Evolutionary conservation across 2,113 vertebrate genomes (phyloP).

Genomic region (Athene noctua): DNA sequence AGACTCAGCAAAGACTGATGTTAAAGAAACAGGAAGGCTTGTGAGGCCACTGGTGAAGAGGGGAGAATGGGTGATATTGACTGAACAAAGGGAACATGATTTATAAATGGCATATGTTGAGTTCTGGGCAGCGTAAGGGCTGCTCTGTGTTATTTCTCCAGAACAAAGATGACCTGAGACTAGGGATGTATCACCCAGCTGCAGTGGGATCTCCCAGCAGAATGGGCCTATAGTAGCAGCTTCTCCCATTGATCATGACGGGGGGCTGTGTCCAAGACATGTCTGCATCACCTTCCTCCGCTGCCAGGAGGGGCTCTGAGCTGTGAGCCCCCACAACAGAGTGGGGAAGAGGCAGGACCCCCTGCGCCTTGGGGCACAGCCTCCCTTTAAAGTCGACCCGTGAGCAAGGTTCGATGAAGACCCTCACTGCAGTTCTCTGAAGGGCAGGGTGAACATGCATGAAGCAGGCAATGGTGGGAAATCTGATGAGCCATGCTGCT

Average conservation of each 20-base stretch:
- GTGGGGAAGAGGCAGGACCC: not conserved
- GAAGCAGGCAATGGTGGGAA: not conserved
- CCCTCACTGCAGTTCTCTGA: not conserved
- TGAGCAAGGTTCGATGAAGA: not conserved
- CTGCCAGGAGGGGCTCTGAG: not conserved
- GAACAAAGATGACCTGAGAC: not conserved
- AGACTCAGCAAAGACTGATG: not conserved
- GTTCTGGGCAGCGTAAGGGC: not conserved
- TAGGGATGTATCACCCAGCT: not conserved
- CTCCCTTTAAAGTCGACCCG: not conserved
- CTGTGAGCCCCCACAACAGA: not conserved
- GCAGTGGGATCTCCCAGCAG: not conserved
- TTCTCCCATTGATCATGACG: not conserved
- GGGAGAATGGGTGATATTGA: not conserved
- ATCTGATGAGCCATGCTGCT: not conserved
- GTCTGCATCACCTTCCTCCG: not conserved
- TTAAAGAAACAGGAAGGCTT: not conserved
- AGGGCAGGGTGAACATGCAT: not conserved
- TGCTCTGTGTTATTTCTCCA: not conserved
- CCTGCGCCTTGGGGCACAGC: not conserved
- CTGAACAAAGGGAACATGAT: not conserved
- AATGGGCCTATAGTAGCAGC: not conserved
- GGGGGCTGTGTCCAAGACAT: too few relatives aligned
- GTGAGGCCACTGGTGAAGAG: not conserved
- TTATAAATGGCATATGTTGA: not conserved